Conservation (phyloP, 2,113 vertebrate species). For the Cyprinodon brontotheroides region DNA sequence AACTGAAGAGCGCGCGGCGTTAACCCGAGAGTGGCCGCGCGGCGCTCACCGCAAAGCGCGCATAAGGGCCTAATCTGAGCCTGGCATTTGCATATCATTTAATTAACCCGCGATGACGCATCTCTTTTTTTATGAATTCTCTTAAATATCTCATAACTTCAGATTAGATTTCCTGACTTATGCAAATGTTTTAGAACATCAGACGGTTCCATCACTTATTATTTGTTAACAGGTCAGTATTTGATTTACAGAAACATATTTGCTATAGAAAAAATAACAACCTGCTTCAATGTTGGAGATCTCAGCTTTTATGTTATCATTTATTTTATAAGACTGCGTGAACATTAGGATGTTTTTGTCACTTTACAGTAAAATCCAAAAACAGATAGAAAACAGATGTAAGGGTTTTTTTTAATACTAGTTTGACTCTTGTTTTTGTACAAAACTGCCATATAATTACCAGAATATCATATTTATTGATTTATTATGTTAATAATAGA, state of each 20-base stretch:
- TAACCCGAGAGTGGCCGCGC: constrained; percentile 58
- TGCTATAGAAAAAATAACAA: too few relatives aligned
- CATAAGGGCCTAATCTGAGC: constrained; percentile 6
- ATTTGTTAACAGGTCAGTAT: not conserved
- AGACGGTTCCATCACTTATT: not conserved
- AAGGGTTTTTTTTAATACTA: not conserved
- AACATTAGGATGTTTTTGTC: too few relatives aligned
- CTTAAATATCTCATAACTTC: not conserved
- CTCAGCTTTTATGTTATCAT: too few relatives aligned
- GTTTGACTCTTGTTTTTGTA: not conserved
- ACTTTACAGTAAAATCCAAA: not conserved
- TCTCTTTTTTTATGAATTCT: not conserved
- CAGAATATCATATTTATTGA: too few relatives aligned
- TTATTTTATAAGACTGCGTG: too few relatives aligned
- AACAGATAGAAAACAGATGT: too few relatives aligned
- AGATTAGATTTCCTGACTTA: not conserved
- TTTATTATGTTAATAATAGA: not conserved
- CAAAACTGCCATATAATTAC: not conserved
- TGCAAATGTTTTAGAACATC: not conserved
- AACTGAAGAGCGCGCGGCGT: constrained; percentile 70
- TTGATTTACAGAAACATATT: not conserved
- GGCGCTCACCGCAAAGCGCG: constrained; percentile 3
- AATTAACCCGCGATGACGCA: constrained; percentile 31
- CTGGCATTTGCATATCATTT: constrained; percentile 51
- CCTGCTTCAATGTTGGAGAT: too few relatives aligned